Conservation (phyloP, 1,140 invertebrate genomes). For the Bombus fervidus region DNA sequence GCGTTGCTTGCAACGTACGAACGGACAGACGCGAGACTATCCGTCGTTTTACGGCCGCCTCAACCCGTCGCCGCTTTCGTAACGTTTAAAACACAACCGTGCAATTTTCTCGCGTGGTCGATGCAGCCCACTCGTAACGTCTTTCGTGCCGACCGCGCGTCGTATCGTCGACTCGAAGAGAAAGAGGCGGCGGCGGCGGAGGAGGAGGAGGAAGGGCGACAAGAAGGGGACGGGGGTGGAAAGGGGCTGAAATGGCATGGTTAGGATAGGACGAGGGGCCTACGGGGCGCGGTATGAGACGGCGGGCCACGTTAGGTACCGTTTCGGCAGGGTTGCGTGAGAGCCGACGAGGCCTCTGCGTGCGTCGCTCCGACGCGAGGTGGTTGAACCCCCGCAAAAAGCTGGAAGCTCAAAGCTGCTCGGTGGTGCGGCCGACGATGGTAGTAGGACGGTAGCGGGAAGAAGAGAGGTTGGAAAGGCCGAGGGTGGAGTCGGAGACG, state of each 20-base stretch:
- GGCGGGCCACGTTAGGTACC: constrained; percentile 68
- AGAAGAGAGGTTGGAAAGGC: constrained; percentile 51
- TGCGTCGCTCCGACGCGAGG: constrained; percentile 70
- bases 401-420: constrained; percentile 73
- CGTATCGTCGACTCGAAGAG: constrained; percentile 50
- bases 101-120: constrained; percentile 70
- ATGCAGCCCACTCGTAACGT: constrained; percentile 62
- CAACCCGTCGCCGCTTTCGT: constrained; percentile 26
- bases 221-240: background rate
- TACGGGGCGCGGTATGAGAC: constrained; percentile 31
- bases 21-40: background rate
- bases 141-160: constrained; percentile 61
- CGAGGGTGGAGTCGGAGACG: constrained; percentile 31
- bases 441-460: constrained; percentile 37
- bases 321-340: constrained; percentile 72
- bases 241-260: constrained; percentile 55
- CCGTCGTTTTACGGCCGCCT: constrained; percentile 24
- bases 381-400: constrained; percentile 74
- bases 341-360: constrained; percentile 65
- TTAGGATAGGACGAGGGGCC: constrained; percentile 42
- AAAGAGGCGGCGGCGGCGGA: constrained; percentile 23
- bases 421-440: constrained; percentile 57
- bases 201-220: background rate
- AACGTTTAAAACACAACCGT: constrained; percentile 64
- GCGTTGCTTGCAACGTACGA: background rate